These are phyloP conservation scores for Coluber constrictor DNA, from an alignment of 2,797 vertebrate species.

Conservation along the genomic window DNA sequence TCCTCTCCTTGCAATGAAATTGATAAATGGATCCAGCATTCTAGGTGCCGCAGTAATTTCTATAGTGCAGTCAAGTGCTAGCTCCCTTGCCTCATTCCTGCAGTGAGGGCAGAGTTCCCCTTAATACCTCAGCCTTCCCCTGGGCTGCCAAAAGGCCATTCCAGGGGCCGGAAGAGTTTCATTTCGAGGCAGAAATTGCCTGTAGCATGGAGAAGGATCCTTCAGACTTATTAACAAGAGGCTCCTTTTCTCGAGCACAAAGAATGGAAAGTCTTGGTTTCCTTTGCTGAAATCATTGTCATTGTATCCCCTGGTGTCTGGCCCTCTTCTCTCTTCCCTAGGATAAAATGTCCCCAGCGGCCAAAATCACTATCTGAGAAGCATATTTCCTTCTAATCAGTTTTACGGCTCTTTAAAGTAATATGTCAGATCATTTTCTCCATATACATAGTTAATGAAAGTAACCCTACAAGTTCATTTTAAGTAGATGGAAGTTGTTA, in stretches of 20 bases:
- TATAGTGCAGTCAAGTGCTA: slow-evolving; percentile 79
- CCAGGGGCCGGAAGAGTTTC: slow-evolving; percentile 49
- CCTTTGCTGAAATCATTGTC: neutral
- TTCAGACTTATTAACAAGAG: slow-evolving; percentile 64
- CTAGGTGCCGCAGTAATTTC: slow-evolving; percentile 82
- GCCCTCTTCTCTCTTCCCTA: slow-evolving; percentile 33
- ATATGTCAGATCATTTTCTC: slow-evolving; percentile 83
- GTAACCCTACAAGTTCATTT: slow-evolving; percentile 86
- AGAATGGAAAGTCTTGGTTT: slow-evolving; percentile 7
- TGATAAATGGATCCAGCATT: slow-evolving; percentile 81
- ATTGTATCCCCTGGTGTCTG: neutral
- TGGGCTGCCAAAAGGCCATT: slow-evolving; percentile 63
- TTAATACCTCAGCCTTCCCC: slow-evolving; percentile 69
- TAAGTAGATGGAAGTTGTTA: slow-evolving; percentile 85
- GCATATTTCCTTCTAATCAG: slow-evolving; percentile 81
- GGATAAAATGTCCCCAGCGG: slow-evolving; percentile 61
- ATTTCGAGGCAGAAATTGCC: slow-evolving; percentile 69
- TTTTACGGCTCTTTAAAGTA: slow-evolving; percentile 82
- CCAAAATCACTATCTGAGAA: slow-evolving; percentile 67
- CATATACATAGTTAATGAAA: slow-evolving; percentile 84
- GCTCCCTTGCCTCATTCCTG: slow-evolving; percentile 73
- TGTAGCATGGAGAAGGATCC: slow-evolving; percentile 19
- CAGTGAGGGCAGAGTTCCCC: slow-evolving; percentile 75
- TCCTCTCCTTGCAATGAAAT: slow-evolving; percentile 71
- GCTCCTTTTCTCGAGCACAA: slow-evolving; percentile 36